Conservation (phyloP, 2,888 invertebrate species). For the Drosophila algonquin region DNA sequence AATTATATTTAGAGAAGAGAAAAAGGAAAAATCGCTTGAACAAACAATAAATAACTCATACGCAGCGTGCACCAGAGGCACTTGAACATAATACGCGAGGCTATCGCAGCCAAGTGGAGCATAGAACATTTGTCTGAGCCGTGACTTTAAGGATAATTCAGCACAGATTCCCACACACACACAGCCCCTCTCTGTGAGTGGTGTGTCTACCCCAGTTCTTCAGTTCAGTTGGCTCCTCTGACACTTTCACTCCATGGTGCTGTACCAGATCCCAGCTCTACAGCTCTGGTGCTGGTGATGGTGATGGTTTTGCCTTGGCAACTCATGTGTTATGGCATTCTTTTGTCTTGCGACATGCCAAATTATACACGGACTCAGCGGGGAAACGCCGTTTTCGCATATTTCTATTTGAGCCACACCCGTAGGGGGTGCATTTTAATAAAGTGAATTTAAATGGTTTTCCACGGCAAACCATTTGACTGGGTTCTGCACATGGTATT, state of each 20-base stretch:
- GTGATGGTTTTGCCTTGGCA: constrained; percentile 6
- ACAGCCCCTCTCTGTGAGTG: not conserved
- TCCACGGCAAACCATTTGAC: constrained; percentile 11
- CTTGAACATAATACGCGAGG: constrained; percentile 48
- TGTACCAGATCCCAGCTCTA: not conserved
- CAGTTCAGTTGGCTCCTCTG: constrained; percentile 20
- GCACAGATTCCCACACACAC: constrained; percentile 6
- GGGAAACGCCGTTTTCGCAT: constrained; percentile 10
- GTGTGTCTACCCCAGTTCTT: not conserved
- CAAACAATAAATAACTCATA: constrained; percentile 58
- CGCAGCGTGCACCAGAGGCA: constrained; percentile 54
- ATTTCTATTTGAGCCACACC: constrained; percentile 11
- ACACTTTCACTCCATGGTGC: constrained; percentile 30
- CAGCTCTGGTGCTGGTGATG: constrained; percentile 7
- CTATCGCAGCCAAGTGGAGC: constrained; percentile 59
- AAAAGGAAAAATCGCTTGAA: constrained; percentile 32
- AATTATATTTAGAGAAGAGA: constrained; percentile 14
- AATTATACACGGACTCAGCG: constrained; percentile 39
- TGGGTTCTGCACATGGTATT: too few relatives aligned
- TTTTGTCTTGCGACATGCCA: constrained; percentile 29
- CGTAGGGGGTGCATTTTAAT: constrained; percentile 22
- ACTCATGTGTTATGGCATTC: constrained; percentile 37
- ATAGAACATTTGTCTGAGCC: constrained; percentile 52
- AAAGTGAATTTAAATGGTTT: constrained; percentile 24
- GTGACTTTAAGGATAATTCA: constrained; percentile 49